Conservation (phyloP, 2,797 vertebrate species). For the Tapirus indicus region DNA sequence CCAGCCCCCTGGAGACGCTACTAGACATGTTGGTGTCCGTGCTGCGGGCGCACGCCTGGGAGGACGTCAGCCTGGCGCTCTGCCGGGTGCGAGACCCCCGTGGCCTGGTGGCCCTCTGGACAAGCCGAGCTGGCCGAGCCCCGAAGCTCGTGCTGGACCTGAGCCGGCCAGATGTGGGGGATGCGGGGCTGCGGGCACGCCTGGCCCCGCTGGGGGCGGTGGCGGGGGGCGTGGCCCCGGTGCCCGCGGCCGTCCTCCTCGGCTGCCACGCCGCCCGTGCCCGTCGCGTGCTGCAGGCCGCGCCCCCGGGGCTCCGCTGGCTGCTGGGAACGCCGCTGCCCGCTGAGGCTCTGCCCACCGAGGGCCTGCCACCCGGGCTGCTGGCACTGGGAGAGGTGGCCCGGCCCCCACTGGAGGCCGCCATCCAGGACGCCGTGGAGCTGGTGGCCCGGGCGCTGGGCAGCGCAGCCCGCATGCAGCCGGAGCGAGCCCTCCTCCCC, state of each 20-base stretch:
- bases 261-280: slow-evolving; percentile 88
- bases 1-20: slow-evolving; percentile 89
- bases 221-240: fast-evolving
- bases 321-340: slow-evolving; percentile 92
- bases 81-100: slow-evolving; percentile 92
- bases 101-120: slow-evolving; percentile 89
- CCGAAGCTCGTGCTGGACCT: slow-evolving; percentile 90
- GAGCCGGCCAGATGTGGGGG: slow-evolving; percentile 81
- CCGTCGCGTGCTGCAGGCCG: slow-evolving; percentile 87
- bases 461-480: slow-evolving; percentile 82
- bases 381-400: slow-evolving; percentile 93
- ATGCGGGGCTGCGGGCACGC: slow-evolving; percentile 73
- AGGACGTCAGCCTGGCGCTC: slow-evolving; percentile 90
- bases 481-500: slow-evolving; percentile 89
- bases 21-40: slow-evolving; percentile 90
- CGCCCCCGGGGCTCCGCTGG: slow-evolving; percentile 92
- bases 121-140: slow-evolving; percentile 87
- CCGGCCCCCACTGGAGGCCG: slow-evolving; percentile 91
- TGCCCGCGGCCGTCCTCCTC: slow-evolving; percentile 81
- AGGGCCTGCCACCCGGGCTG: slow-evolving; percentile 92
- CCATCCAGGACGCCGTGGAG: slow-evolving; percentile 91
- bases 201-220: slow-evolving; percentile 87
- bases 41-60: slow-evolving; percentile 90
- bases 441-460: slow-evolving; percentile 89
- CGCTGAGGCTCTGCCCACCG: slow-evolving; percentile 88